Evolutionary conservation across 2,888 invertebrate genomes (phyloP).

Genomic region (Himalopsyche japonica): DNA sequence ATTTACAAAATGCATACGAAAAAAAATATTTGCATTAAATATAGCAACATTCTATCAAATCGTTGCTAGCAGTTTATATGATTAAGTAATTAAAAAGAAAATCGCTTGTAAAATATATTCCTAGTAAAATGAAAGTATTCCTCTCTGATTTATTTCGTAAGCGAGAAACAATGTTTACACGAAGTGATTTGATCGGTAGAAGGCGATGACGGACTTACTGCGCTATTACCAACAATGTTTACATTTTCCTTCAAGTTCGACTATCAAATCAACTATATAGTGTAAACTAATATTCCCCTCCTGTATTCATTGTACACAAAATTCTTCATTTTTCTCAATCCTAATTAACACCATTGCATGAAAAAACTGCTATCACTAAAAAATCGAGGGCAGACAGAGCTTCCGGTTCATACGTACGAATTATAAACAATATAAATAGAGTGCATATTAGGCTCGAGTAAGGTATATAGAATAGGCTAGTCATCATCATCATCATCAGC

Average conservation of each 20-base stretch:
- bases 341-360: neutral
- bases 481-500: too few relatives aligned
- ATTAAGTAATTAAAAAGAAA: too few relatives aligned
- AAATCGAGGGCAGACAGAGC: neutral
- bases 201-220: conserved; percentile 34
- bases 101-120: too few relatives aligned
- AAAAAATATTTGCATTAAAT: too few relatives aligned
- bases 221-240: conserved; percentile 28
- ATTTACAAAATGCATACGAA: too few relatives aligned
- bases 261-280: neutral
- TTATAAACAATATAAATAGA: neutral
- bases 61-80: too few relatives aligned
- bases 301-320: neutral
- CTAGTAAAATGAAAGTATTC: too few relatives aligned
- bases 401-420: neutral
- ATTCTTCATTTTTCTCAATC: too few relatives aligned
- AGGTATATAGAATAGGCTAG: too few relatives aligned
- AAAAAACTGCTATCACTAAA: neutral
- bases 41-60: too few relatives aligned
- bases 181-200: neutral
- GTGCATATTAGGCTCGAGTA: neutral
- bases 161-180: neutral
- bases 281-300: neutral
- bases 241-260: neutral
- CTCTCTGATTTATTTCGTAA: neutral